Conservation (phyloP, 2,113 vertebrate species). For the Oncorhynchus tshawytscha region DNA sequence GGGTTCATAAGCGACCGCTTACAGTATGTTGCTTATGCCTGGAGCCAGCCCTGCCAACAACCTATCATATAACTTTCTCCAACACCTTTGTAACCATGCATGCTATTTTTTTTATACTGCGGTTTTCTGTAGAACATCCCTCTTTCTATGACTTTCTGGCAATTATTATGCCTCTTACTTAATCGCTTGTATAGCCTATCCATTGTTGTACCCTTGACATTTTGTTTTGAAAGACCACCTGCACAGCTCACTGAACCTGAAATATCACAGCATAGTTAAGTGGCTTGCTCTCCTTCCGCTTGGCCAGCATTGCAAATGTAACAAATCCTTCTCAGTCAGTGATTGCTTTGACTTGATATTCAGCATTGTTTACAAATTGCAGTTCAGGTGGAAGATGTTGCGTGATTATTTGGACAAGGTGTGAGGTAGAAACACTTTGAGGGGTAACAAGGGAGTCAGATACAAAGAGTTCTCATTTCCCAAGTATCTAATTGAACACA, state of each 20-base stretch:
- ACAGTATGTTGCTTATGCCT: no score
- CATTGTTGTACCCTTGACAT: background rate
- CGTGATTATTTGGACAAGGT: constrained; percentile 18
- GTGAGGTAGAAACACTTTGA: constrained; percentile 12
- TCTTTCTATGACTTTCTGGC: no score
- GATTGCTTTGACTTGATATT: constrained; percentile 5
- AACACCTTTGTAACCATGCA: no score
- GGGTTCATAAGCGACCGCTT: no score
- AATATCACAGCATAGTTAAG: background rate
- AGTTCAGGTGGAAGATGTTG: background rate
- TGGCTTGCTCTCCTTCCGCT: background rate
- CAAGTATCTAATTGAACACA: constrained; percentile 23
- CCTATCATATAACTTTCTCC: no score
- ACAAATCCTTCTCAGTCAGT: constrained; percentile 9
- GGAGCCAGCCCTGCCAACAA: no score
- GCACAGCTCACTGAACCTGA: background rate
- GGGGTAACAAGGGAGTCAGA: constrained; percentile 1
- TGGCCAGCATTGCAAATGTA: background rate
- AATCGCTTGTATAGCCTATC: no score
- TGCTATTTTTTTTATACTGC: no score
- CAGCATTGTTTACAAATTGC: constrained; percentile 34
- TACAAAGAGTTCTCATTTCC: constrained; percentile 22
- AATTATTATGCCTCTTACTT: no score
- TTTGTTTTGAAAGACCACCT: background rate
- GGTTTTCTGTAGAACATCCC: no score